phyloP scores from a whole-genome alignment of 1,140 invertebrate species.

The Calosoma granatense region DNA sequence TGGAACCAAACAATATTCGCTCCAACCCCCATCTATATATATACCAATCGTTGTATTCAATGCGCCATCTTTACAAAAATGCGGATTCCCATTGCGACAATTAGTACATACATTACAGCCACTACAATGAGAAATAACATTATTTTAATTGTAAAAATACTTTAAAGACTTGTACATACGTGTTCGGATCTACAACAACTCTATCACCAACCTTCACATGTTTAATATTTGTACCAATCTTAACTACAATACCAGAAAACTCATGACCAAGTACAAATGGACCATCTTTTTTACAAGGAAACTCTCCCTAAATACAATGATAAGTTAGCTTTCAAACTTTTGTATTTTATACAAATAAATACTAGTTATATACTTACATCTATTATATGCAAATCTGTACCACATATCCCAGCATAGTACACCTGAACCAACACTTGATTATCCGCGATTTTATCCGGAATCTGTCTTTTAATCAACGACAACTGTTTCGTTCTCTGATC shows the following conservation, averaged over 20 bases:
- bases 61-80: slow-evolving; percentile 47
- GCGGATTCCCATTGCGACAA: slow-evolving; percentile 49
- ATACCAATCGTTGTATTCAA: slow-evolving; percentile 55
- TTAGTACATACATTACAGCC: slow-evolving; percentile 48
- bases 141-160: no score
- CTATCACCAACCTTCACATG: slow-evolving; percentile 50
- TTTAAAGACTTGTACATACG: slow-evolving; percentile 32
- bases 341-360: slow-evolving; percentile 7
- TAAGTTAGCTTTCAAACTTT: neutral
- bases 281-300: slow-evolving; percentile 45
- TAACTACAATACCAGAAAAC: slow-evolving; percentile 50
- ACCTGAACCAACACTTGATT: slow-evolving; percentile 53
- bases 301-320: slow-evolving; percentile 41
- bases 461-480: slow-evolving; percentile 35
- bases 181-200: slow-evolving; percentile 57
- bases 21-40: slow-evolving; percentile 54
- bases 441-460: slow-evolving; percentile 39
- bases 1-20: slow-evolving; percentile 47
- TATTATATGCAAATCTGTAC: slow-evolving; percentile 70
- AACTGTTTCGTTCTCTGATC: slow-evolving; percentile 38
- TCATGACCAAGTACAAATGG: slow-evolving; percentile 57
- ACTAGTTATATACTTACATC: slow-evolving; percentile 43
- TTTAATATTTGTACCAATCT: slow-evolving; percentile 44
- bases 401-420: slow-evolving; percentile 62
- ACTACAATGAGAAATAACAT: slow-evolving; percentile 21